phyloP scores from a whole-genome alignment of 2,113 vertebrate genomes.

The Thomomys bottae region DNA sequence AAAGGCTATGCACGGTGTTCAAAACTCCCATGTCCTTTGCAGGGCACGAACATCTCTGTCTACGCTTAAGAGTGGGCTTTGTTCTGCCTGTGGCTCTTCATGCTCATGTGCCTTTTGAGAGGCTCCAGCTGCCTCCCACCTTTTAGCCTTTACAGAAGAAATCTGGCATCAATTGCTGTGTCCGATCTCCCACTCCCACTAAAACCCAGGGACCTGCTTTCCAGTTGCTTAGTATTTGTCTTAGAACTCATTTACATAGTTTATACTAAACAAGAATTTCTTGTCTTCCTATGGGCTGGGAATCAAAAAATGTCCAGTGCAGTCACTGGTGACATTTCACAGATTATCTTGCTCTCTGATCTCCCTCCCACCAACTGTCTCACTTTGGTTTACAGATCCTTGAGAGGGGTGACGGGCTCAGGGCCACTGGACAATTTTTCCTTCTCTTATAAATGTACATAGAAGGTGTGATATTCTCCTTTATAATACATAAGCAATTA shows the following conservation, averaged over 20 bases:
- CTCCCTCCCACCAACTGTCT: background rate
- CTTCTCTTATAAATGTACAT: background rate
- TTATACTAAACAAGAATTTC: background rate
- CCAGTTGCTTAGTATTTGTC: background rate
- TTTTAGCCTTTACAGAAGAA: background rate
- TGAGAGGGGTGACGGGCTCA: background rate
- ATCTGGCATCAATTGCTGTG: background rate
- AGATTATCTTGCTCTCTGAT: background rate
- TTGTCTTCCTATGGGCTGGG: background rate
- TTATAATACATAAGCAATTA: background rate
- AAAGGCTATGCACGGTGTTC: background rate
- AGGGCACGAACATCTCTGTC: background rate
- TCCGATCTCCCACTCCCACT: background rate
- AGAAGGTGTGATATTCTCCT: background rate
- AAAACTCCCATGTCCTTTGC: background rate
- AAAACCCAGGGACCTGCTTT: background rate
- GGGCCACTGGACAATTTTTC: background rate
- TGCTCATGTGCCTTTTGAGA: background rate
- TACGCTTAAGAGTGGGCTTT: background rate
- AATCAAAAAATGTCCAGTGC: background rate
- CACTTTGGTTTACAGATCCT: background rate
- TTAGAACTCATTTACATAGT: background rate
- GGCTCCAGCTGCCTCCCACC: background rate
- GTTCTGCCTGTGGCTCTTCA: background rate
- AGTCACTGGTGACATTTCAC: background rate